Conservation (phyloP, 1,140 invertebrate species). For the Hycleus cichorii region DNA sequence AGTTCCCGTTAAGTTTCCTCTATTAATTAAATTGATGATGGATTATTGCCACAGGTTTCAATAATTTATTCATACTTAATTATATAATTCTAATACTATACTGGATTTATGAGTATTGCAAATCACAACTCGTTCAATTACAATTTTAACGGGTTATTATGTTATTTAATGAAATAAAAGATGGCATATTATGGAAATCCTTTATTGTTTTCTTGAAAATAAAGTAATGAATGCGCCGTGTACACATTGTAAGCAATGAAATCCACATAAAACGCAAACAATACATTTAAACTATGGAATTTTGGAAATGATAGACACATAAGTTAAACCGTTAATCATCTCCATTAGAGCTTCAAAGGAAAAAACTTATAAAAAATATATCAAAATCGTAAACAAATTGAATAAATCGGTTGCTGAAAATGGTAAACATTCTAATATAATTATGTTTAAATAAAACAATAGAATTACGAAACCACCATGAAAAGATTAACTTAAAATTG, state of each 20-base stretch:
- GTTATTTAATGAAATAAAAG: neutral
- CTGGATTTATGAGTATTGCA: neutral
- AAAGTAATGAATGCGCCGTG: conserved; percentile 2
- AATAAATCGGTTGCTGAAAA: too few species aligned
- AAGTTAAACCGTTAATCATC: neutral
- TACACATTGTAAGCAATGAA: conserved; percentile 1
- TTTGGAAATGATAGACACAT: neutral
- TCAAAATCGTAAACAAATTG: too few species aligned
- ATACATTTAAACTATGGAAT: neutral
- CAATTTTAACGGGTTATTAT: neutral
- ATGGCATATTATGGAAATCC: conserved; percentile 2
- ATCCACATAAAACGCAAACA: conserved; percentile 4
- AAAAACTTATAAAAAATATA: too few species aligned
- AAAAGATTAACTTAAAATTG: conserved; percentile 5
- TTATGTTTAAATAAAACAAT: too few species aligned
- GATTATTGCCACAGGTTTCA: conserved; percentile 13
- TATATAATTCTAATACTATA: conserved; percentile 7
- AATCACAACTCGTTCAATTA: too few species aligned
- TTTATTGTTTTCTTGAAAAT: conserved; percentile 1
- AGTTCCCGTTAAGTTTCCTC: conserved; percentile 12
- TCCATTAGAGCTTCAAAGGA: too few species aligned
- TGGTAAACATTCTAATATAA: too few species aligned
- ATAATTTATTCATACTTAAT: conserved; percentile 12
- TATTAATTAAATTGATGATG: conserved; percentile 15
- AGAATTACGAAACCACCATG: neutral